A percentile compares a stretch with the other conserved stretches of the same genome.
Evolutionary conservation across 1,140 invertebrate genomes (phyloP).

Genomic region (Penaeus chinensis): DNA sequence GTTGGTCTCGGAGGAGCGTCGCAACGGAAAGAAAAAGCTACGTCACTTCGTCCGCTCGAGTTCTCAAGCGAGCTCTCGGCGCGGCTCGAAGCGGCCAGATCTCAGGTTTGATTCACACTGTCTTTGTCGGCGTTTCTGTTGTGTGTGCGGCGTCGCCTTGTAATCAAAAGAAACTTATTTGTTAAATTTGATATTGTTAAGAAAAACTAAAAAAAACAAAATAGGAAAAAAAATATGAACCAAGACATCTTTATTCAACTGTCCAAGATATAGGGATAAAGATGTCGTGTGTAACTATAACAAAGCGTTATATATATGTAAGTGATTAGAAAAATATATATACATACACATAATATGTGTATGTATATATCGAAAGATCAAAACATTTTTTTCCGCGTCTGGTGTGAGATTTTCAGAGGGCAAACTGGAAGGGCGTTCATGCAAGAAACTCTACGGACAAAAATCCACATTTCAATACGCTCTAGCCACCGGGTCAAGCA

Average conservation of each 20-base stretch:
- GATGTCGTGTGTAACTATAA: neutral
- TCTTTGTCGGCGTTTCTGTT: constrained; percentile 6
- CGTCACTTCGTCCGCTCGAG: too few species aligned
- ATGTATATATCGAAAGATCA: too few species aligned
- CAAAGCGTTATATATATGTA: neutral
- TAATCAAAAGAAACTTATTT: constrained; percentile 36
- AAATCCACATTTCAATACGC: constrained; percentile 19
- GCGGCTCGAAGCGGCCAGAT: neutral
- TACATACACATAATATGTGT: neutral
- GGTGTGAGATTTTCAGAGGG: too few species aligned
- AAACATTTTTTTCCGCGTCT: too few species aligned
- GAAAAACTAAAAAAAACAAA: too few species aligned
- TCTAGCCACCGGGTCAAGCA: constrained; percentile 30
- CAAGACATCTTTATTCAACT: constrained; percentile 29
- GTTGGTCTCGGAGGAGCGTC: too few species aligned
- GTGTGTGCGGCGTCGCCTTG: neutral
- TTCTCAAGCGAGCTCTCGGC: too few species aligned
- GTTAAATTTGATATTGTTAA: constrained; percentile 11
- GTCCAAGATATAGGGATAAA: constrained; percentile 38
- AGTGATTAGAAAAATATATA: constrained; percentile 1
- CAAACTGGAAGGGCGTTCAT: neutral
- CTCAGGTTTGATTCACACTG: constrained; percentile 38
- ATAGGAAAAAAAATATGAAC: too few species aligned
- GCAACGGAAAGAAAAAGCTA: too few species aligned
- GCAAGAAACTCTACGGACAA: neutral